Conservation (phyloP, 1,140 invertebrate species). For the Pseudobourletiella spinata region DNA sequence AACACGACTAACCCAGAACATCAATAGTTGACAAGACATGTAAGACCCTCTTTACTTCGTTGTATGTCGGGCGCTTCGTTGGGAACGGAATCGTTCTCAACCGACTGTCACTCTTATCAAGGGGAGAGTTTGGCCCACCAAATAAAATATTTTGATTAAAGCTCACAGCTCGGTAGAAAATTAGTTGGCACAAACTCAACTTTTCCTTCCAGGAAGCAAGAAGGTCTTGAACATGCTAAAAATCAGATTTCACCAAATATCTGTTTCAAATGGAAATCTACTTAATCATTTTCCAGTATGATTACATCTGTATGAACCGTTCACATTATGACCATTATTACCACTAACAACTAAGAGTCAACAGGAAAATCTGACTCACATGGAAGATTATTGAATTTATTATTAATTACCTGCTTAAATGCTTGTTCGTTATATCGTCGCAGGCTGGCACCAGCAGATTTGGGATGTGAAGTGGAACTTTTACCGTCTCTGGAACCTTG, state of each 20-base stretch:
- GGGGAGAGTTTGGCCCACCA: constrained; percentile 57
- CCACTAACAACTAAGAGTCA: too few species aligned
- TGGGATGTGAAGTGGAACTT: constrained; percentile 51
- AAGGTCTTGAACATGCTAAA: constrained; percentile 70
- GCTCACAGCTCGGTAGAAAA: constrained; percentile 68
- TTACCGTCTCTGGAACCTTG: constrained; percentile 61
- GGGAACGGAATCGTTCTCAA: constrained; percentile 70
- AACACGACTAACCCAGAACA: constrained; percentile 69
- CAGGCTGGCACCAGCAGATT: constrained; percentile 72
- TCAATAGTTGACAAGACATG: constrained; percentile 59
- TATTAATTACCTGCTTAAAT: constrained; percentile 55
- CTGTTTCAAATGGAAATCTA: too few species aligned
- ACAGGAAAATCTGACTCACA: too few species aligned
- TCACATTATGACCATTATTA: too few species aligned
- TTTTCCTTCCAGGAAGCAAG: constrained; percentile 58
- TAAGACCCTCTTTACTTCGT: constrained; percentile 67
- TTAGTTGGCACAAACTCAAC: constrained; percentile 57
- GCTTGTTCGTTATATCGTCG: constrained; percentile 67
- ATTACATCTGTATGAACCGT: too few species aligned
- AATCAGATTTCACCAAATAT: too few species aligned
- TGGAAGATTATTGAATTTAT: constrained; percentile 2
- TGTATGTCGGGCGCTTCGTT: constrained; percentile 68
- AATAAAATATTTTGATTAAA: constrained; percentile 65
- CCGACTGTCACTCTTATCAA: constrained; percentile 56
- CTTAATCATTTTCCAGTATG: too few species aligned